Base-by-base conservation (phyloP, 2,113 vertebrate species). In the Nerophis ophidion region DNA sequence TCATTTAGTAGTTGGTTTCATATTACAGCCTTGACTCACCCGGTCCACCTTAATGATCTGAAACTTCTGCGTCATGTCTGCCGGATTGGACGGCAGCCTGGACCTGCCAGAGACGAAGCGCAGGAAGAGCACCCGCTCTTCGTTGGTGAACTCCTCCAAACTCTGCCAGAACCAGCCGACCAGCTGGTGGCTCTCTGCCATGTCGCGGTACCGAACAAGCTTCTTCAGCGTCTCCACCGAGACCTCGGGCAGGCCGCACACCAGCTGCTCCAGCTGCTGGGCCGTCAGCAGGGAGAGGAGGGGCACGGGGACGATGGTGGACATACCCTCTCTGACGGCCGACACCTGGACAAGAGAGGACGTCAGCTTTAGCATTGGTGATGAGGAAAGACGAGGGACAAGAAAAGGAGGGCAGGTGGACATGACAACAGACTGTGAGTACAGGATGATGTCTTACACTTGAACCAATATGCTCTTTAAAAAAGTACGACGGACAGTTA, bases 31-130 rank as follows among this genome's bases (percentile, higher is more conserved):
- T 26, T 19, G 42, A 12, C 49, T 89, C 74, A 92, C 91, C 86
- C 90, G 81, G 45, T 92, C 91, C 16, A 92, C 90, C 79, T 92
- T 92, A 75, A 92, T 91, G 77, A 92, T 92, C 63, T 92, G 91
- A 51, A 92, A 91, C 76, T 91, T 91, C 71, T 92, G 91, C 0
- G 85, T 81, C 75, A 92, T 91, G 57, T 92, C 91, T 5, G 90
- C 88, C 0, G 83, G 88, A 81, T 92, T 92, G 66, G 90, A 88
- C 3, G 91, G 91, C 71, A 92, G 70, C 70, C 91, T 75, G 63
- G 91, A 92, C 54, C 91, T 76, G 26, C 91, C 91, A 0, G 88
- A 92, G 45, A 92, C 90, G 36, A 92, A 92, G 40, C 91, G 90
- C 26, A 92, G 85, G 84, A 92, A 92, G 1, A 92, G 88, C 46